phyloP scores from a whole-genome alignment of 2,797 vertebrate species.

The Spheniscus humboldti region DNA sequence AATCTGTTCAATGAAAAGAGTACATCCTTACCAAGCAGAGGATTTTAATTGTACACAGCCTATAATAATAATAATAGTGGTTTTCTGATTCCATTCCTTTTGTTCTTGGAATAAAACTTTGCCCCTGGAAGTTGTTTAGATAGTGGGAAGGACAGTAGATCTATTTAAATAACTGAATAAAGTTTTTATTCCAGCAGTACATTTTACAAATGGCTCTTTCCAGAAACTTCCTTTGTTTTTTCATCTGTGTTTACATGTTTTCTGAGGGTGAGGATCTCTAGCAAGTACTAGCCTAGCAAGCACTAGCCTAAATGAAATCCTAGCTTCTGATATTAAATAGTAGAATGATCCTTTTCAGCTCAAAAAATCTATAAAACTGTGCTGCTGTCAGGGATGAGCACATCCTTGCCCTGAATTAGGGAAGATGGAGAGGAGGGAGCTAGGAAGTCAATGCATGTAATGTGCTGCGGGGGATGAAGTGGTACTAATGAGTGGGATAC shows the following conservation, averaged over 20 bases:
- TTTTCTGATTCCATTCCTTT: background rate
- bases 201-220: background rate
- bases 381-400: background rate
- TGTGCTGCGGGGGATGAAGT: background rate
- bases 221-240: background rate
- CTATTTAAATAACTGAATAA: background rate
- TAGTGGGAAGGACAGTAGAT: background rate
- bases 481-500: background rate
- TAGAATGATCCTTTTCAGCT: background rate
- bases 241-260: background rate
- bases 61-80: background rate
- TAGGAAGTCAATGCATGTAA: background rate
- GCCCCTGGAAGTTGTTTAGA: background rate
- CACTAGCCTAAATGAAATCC: background rate
- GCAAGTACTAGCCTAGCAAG: background rate
- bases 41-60: slow-evolving; percentile 4
- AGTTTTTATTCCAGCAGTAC: background rate
- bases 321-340: background rate
- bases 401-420: background rate
- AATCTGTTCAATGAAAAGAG: slow-evolving; percentile 34
- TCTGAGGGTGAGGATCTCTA: background rate
- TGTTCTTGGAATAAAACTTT: background rate
- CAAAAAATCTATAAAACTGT: background rate
- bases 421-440: background rate
- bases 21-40: slow-evolving; percentile 21